Evolutionary conservation across 2,797 vertebrate species (phyloP).

Genomic region (Lacerta viridis): DNA sequence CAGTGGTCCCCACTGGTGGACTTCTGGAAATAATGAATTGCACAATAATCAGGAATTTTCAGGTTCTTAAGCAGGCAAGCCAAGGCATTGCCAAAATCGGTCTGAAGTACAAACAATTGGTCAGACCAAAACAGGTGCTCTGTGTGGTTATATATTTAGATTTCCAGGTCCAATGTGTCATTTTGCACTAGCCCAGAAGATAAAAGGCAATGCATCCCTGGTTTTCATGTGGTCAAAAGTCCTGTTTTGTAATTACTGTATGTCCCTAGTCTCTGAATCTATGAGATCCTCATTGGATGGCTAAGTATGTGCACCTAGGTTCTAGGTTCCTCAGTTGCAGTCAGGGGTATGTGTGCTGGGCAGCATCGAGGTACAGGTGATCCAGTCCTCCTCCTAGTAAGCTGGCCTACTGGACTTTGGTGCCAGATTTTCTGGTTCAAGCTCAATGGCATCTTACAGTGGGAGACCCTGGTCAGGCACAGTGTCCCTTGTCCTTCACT

Average conservation of each 20-base stretch:
- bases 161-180: neutral
- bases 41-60: too few relatives aligned
- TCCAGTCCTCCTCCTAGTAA: neutral
- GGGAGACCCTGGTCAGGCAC: too few relatives aligned
- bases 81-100: neutral
- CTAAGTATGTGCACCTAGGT: neutral
- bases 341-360: too few relatives aligned
- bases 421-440: neutral
- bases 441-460: neutral
- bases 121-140: neutral
- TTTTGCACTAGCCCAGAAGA: neutral
- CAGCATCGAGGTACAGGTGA: neutral
- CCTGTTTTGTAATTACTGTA: neutral
- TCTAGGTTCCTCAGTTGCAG: neutral
- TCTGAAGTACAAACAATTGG: neutral
- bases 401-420: too few relatives aligned
- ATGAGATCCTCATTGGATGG: neutral
- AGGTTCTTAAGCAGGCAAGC: neutral
- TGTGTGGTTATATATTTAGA: neutral
- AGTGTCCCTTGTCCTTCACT: neutral
- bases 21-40: too few relatives aligned
- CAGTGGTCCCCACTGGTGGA: neutral
- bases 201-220: neutral
- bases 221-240: neutral
- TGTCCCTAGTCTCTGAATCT: neutral